Evolutionary conservation across 2,888 invertebrate species (phyloP), one percentile per base, ranked within the genome.

Genomic region (Drosophila antonietae): DNA sequence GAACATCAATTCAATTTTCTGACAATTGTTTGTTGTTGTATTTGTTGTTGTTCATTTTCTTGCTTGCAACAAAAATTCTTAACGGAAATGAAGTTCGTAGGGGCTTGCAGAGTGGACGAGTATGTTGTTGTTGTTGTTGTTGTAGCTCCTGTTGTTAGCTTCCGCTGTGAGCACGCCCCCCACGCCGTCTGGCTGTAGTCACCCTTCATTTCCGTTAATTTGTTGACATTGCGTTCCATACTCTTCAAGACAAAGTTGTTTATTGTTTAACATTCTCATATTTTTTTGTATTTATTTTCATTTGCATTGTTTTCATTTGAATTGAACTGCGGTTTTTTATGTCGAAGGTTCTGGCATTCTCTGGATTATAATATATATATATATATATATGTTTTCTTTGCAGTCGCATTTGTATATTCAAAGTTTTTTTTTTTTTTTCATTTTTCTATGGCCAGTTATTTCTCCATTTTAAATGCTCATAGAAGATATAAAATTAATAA

Each of bases 241-340:
- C 91, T 91, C 91, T 91, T 91, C 91, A 91, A 91, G 91, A 91
- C 91, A 91, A 91, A 91, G 91, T 88, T 91, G 89, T 89, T 85
- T 83, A 80, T 83, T 85, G 89, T 89, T 81, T 87, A 77, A 76
- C 76, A 88, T 90, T 90, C 90, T 88, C 88, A 90, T 90, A 88
- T 88, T 81, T 63, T 73, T 64, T 49, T 64, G 75, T 60, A 67
- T 49, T 75, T 60, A 20, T 67, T 39, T 12, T 58, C 65, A 44
- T 76, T 53, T 78, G 53, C 62, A 61, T 73, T 78, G 46, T 57
- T 59, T 68, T 63, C 65, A 37, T 68, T 52, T 78, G 44, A 66
- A 62, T 75, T 75, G 47, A 63, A 55, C 70, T 47, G 52, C 52
- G 53, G 67, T 61, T 56, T 62, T 58, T 62, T 57, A 28, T 28